These are phyloP conservation scores for Capreolus pygargus DNA, from an alignment of 2,113 vertebrate genomes.

Conservation along the genomic window DNA sequence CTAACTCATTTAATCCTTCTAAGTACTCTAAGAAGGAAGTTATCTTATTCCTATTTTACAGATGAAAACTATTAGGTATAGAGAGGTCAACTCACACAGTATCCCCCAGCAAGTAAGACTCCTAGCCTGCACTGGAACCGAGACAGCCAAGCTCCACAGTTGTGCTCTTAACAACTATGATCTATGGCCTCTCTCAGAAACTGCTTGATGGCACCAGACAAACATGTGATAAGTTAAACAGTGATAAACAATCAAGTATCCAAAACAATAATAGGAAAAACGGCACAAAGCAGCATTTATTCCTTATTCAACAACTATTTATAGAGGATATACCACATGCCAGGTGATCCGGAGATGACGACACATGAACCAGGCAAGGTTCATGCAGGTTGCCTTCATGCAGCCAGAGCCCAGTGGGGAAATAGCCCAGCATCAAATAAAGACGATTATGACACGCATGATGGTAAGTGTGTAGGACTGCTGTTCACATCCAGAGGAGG, in stretches of 20 bases:
- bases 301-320: slow-evolving; percentile 6
- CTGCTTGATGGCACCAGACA: background rate
- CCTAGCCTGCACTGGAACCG: background rate
- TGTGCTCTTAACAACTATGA: background rate
- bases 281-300: slow-evolving; percentile 6
- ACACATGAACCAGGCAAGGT: background rate
- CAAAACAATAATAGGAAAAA: background rate
- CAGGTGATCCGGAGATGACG: background rate
- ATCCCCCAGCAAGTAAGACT: background rate
- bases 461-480: background rate
- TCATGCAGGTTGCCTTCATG: background rate
- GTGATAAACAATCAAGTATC: background rate
- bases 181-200: background rate
- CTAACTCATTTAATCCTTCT: background rate
- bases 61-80: background rate
- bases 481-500: background rate
- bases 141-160: background rate
- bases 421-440: background rate
- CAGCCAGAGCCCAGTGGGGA: background rate
- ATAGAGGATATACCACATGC: background rate
- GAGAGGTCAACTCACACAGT: background rate
- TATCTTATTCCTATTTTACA: background rate
- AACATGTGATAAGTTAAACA: background rate
- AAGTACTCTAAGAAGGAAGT: background rate
- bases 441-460: background rate